These are phyloP conservation scores for Ictidomys tridecemlineatus DNA, from an alignment of 2,113 vertebrate species.

Conservation along the genomic window DNA sequence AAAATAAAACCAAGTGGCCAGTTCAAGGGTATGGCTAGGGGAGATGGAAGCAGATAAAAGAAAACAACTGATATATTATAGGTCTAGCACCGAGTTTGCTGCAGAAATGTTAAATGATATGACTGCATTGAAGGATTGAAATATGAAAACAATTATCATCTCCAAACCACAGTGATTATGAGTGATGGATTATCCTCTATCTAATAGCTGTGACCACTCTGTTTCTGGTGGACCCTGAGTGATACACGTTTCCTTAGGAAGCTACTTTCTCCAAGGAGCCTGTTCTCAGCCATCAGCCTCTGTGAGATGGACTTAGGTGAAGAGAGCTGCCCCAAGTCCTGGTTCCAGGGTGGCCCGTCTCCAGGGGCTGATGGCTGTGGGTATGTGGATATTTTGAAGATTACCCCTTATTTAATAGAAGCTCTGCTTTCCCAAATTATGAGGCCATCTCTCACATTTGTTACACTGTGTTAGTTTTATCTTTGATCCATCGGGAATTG, in stretches of 20 bases:
- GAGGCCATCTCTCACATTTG: background rate
- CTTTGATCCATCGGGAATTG: background rate
- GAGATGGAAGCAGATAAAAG: background rate
- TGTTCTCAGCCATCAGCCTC: background rate
- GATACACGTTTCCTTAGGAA: background rate
- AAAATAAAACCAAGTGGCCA: background rate
- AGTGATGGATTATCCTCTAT: background rate
- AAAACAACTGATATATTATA: background rate
- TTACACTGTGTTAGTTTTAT: background rate
- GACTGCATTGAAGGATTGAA: background rate
- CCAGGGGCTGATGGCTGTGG: background rate
- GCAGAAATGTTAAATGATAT: background rate
- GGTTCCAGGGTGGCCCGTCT: background rate
- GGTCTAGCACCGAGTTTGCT: background rate
- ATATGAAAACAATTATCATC: background rate
- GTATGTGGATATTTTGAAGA: background rate
- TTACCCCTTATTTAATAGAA: background rate
- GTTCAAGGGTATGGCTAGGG: background rate
- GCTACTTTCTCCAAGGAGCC: background rate
- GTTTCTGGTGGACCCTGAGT: background rate
- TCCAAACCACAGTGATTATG: background rate
- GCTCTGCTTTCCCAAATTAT: background rate
- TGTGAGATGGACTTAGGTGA: background rate
- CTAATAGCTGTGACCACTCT: background rate
- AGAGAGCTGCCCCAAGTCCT: background rate